Evolutionary conservation across 2,888 invertebrate species (phyloP).

Genomic region (Palloptera scutellata): DNA sequence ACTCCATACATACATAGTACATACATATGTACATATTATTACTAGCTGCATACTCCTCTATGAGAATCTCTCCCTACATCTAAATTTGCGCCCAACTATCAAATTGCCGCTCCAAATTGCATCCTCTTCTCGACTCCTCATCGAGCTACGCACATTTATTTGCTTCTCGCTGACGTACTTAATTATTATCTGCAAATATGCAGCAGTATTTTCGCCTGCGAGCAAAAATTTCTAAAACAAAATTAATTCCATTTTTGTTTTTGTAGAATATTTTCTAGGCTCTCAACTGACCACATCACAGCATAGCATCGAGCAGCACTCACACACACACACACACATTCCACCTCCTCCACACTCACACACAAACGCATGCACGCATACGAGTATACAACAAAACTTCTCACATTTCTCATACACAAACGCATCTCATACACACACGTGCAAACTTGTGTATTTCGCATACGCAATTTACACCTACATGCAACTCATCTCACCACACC

Average conservation of each 20-base stretch:
- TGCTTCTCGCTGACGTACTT: slow-evolving; percentile 53
- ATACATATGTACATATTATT: slow-evolving; percentile 18
- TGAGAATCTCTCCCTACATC: too few relatives aligned
- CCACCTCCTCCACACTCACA: not conserved
- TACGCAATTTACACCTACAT: slow-evolving; percentile 56
- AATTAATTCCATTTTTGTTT: slow-evolving; percentile 62
- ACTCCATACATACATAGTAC: not conserved
- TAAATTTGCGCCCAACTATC: too few relatives aligned
- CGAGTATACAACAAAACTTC: slow-evolving; percentile 25
- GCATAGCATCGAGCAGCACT: not conserved
- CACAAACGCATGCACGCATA: slow-evolving; percentile 35
- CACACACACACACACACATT: not conserved
- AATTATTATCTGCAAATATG: slow-evolving; percentile 63
- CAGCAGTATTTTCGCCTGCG: slow-evolving; percentile 50
- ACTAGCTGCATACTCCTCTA: too few relatives aligned
- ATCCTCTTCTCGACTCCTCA: too few relatives aligned
- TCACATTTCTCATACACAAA: too few relatives aligned
- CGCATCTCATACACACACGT: too few relatives aligned
- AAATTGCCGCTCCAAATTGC: too few relatives aligned
- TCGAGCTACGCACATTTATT: not conserved
- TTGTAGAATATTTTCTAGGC: slow-evolving; percentile 19
- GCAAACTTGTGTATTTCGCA: slow-evolving; percentile 27
- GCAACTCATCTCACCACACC: slow-evolving; percentile 35
- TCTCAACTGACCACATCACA: not conserved
- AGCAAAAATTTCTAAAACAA: slow-evolving; percentile 62